phyloP scores from a whole-genome alignment of 2,888 invertebrate genomes.

The Tetramorium bicarinatum region DNA sequence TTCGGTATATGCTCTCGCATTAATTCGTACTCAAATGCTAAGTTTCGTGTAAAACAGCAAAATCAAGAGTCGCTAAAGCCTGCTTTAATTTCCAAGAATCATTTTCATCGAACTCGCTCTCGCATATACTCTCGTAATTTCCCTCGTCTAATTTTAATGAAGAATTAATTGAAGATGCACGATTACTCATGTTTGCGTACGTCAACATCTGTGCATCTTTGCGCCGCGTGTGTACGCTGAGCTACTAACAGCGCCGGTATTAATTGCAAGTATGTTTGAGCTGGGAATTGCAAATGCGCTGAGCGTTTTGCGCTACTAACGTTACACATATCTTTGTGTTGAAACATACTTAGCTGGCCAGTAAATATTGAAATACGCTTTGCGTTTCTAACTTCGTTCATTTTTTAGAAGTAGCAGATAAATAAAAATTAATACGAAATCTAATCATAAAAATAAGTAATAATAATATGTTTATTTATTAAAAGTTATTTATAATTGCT shows the following conservation, averaged over 20 bases:
- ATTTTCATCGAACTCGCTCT: neutral
- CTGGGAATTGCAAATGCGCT: constrained; percentile 46
- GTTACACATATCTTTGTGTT: neutral
- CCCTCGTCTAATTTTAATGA: constrained; percentile 14
- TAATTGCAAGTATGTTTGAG: constrained; percentile 45
- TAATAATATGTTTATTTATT: neutral
- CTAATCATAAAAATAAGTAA: neutral
- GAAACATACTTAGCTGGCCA: neutral
- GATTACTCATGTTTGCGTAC: constrained; percentile 9
- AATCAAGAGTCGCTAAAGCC: neutral
- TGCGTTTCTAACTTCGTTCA: neutral
- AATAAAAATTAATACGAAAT: neutral
- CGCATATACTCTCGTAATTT: neutral
- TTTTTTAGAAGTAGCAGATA: neutral
- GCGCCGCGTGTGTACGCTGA: neutral
- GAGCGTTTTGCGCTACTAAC: constrained; percentile 20
- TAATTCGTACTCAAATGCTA: neutral
- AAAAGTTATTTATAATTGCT: neutral
- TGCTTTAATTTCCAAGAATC: neutral
- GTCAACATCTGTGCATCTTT: constrained; percentile 6
- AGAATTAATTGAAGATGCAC: constrained; percentile 38
- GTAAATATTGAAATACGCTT: neutral
- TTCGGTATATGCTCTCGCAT: neutral
- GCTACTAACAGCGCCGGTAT: constrained; percentile 29
- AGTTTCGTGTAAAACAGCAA: neutral